Conservation (phyloP, 2,797 vertebrate genomes). For the Merluccius polli region DNA sequence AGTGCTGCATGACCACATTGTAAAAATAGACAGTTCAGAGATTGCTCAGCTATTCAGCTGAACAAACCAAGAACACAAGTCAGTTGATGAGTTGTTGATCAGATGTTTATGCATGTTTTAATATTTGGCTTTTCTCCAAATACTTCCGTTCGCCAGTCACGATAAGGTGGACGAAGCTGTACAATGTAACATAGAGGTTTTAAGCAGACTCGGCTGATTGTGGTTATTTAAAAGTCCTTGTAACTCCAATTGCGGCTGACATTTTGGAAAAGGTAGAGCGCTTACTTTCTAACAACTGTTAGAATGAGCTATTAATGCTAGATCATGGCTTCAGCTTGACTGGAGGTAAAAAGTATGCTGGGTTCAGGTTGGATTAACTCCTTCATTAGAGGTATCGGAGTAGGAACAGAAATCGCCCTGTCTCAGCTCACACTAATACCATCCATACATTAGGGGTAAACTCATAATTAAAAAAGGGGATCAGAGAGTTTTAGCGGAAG, state of each 20-base stretch:
- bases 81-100: background rate
- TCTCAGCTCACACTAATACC: background rate
- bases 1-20: background rate
- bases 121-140: background rate
- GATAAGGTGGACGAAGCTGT: background rate
- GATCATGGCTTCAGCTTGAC: background rate
- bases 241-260: background rate
- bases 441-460: background rate
- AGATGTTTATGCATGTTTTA: background rate
- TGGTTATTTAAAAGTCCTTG: background rate
- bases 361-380: background rate
- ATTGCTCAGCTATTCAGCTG: background rate
- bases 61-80: background rate
- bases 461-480: background rate
- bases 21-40: background rate
- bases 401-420: background rate
- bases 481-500: background rate
- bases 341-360: background rate
- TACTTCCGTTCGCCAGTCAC: background rate
- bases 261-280: background rate
- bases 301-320: constrained; percentile 1
- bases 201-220: background rate
- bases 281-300: background rate
- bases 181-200: background rate
- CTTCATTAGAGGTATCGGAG: background rate